A percentile compares a stretch with the other conserved stretches of the same genome.
Evolutionary conservation across 2,797 vertebrate species (phyloP).

Genomic region (Sphenopsis melanotis): DNA sequence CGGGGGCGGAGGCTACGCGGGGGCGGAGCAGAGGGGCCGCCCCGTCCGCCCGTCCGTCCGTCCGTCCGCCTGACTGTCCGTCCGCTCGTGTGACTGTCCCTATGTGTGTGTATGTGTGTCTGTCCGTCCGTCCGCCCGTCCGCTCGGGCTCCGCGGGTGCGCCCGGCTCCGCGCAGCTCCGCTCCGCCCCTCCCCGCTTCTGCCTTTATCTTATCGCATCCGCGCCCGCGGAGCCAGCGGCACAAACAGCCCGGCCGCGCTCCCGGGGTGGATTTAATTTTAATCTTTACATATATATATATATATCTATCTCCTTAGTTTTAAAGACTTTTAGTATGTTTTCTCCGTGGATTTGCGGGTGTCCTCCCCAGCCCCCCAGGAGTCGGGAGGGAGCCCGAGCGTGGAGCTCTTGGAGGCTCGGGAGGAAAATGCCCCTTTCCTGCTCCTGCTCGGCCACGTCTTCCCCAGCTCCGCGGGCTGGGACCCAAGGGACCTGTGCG

Average conservation of each 20-base stretch:
- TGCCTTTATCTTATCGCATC: slow-evolving; percentile 52
- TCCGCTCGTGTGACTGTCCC: not conserved
- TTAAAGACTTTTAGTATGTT: not conserved
- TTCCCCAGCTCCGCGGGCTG: not conserved
- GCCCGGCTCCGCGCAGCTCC: not conserved
- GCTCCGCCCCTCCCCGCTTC: not conserved
- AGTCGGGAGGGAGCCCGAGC: not conserved
- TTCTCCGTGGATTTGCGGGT: not conserved
- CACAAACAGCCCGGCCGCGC: not conserved
- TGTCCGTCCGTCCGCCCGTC: fast-evolving
- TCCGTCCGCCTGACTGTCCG: not conserved
- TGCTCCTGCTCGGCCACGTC: not conserved
- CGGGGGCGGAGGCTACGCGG: slow-evolving; percentile 32
- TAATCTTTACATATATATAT: not conserved
- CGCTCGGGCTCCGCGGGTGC: not conserved
- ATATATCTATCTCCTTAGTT: not conserved
- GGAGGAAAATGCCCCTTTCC: not conserved
- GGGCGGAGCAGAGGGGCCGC: slow-evolving; percentile 1
- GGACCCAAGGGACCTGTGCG: not conserved
- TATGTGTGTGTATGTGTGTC: not conserved
- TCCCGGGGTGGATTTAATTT: not conserved
- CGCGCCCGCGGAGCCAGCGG: slow-evolving; percentile 40
- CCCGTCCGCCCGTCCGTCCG: not conserved
- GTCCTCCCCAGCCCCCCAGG: too few relatives aligned
- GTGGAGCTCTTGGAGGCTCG: not conserved